Evolutionary conservation across 2,888 invertebrate species (phyloP), one percentile per base, ranked within the genome.

Genomic region (Diarsia dahlii): DNA sequence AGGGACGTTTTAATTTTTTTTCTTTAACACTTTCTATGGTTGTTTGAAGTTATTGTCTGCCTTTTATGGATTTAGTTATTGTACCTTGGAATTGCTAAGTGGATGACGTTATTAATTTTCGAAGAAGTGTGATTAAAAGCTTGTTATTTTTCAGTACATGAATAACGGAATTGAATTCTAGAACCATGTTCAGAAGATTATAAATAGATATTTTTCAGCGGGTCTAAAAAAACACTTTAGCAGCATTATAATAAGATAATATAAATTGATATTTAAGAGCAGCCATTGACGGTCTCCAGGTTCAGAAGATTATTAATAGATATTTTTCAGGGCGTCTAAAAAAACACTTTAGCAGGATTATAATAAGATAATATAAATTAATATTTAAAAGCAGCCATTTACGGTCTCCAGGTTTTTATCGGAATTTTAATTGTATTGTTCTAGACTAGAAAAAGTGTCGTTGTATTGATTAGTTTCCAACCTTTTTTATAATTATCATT

Each of bases 1-100:
- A 78, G 87, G 85, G 85, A 84, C 64, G 76, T 71, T 80, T 73
- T 67, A 80, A 76, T 34, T 63, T 80, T 80, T 85, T 81, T 87
- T 69, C 84, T 15, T 2, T 0, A 39, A 39, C 39, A 66, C 6
- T 23, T 48, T 76, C 78, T 77, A 69, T 74, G 15, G 66, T 52
- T 78, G 74, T 66, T 69, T 71, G 12, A 65, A 64, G 18, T 70
- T 62, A 64, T 62, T 80, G 63, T 71, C 8, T 66, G 71, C 69
- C 65, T 28, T 64, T 46, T 52, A 12, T 65, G 48, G 39, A 50
- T 67, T 23, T 66, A 58, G 60, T 60, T 65, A 23, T 50, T 34
- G 60, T 34, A 34, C 0, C 10, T 34, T 45, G 28, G 12, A 18
- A 28, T 13, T 48, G 18, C n/a, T 54, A 54, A 48, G 0, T 50